Evolutionary conservation across 2,888 invertebrate species (phyloP), one percentile per base, ranked within the genome.

Genomic region (Aphrophora alni): DNA sequence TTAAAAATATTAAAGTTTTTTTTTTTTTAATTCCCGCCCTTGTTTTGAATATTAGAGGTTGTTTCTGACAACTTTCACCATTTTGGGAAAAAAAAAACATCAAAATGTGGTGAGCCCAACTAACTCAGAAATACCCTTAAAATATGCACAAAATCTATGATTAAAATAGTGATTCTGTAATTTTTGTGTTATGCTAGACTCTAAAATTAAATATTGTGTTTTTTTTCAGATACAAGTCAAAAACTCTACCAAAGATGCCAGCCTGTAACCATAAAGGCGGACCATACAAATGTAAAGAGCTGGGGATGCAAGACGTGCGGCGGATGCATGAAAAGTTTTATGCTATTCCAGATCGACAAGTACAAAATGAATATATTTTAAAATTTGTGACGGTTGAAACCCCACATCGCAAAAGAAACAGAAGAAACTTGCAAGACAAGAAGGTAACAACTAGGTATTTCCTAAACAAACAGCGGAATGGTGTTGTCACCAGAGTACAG

Each of bases 341-440:
- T 33, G 14, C 79, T 1, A 74, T n/a, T 26, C 59, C 75, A 68
- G 79, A 79, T 3, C 38, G 73, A 26, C 78, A 78, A 17, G 78
- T 78, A 26, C 78, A 78, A 73, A 78, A 78, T 73, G 28, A 79
- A 75, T 79, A 74, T 27, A 79, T 74, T 51, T 51, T 79, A 10
- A 78, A 78, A 14, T 79, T 74, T 79, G 79, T 79, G 28, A 79
- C 79, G 1, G 38, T 79, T 75, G 74, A 74, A 28, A 27, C 74
- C 24, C 74, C 74, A 38, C 33, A 74, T 33, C 38, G 74, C 25
- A 72, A 33, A 33, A 74, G n/a, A 17, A 33, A 74, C 25, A 72
- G 74, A 33, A 74, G n/a, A 17, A 33, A 74, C 74, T 38, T 74
- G 10, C 33, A 74, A 28, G 74, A 74, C 27, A 74, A 74, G 10